Conservation (phyloP, 2,797 vertebrate genomes). For the Crypturellus tataupa region DNA sequence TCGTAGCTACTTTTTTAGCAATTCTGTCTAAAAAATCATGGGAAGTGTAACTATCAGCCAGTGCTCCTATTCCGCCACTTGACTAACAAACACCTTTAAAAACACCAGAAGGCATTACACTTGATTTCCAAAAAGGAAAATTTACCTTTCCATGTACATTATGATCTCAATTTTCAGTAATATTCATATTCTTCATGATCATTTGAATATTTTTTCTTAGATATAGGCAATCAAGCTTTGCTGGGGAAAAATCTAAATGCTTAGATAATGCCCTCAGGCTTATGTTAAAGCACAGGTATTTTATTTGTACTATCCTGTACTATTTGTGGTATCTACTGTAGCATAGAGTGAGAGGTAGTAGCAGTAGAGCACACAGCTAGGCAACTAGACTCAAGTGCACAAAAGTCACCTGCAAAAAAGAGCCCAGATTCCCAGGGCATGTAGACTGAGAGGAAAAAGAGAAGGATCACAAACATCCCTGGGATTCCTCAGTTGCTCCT, state of each 20-base stretch:
- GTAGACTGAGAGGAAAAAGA: not conserved
- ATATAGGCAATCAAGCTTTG: not conserved
- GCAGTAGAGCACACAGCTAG: not conserved
- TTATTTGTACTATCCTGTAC: not conserved
- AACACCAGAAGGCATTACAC: not conserved
- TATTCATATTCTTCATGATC: not conserved
- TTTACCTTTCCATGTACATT: not conserved
- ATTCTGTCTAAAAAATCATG: too few species aligned
- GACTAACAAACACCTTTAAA: not conserved
- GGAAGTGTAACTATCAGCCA: not conserved
- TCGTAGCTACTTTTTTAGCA: not conserved
- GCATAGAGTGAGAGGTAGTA: not conserved
- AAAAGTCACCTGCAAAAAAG: not conserved
- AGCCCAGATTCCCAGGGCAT: not conserved
- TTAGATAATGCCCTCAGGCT: not conserved
- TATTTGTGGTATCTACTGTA: too few species aligned
- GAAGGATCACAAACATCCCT: not conserved
- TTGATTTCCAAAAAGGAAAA: conserved; percentile 3
- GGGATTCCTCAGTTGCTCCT: not conserved
- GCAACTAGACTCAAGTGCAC: not conserved
- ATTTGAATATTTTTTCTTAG: not conserved
- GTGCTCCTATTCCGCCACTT: not conserved
- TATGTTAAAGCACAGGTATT: not conserved
- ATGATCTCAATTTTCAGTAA: not conserved
- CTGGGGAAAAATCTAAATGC: not conserved